Evolutionary conservation across 2,888 invertebrate species (phyloP).

Genomic region (Rotaria socialis): DNA sequence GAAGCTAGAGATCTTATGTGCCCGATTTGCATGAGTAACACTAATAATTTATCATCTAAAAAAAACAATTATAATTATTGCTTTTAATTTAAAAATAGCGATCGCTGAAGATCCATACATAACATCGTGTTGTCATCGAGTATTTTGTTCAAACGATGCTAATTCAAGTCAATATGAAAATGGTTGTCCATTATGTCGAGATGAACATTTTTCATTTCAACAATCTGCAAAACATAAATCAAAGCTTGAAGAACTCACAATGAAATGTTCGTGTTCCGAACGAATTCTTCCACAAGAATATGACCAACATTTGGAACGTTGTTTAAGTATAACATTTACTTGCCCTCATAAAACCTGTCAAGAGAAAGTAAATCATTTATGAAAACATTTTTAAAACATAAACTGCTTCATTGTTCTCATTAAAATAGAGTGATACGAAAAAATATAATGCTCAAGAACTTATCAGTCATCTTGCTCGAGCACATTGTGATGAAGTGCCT

Average conservation of each 20-base stretch:
- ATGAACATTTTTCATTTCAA: background rate
- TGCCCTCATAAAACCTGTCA: background rate
- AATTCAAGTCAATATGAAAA: background rate
- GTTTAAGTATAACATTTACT: background rate
- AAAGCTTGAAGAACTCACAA: background rate
- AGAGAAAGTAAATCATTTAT: background rate
- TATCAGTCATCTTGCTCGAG: background rate
- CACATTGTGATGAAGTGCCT: constrained; percentile 19
- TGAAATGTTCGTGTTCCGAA: background rate
- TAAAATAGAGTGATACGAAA: background rate
- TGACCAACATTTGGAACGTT: background rate
- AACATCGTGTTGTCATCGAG: background rate
- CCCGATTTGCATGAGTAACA: background rate
- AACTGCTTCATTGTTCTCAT: background rate
- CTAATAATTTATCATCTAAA: background rate
- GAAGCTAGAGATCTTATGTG: background rate
- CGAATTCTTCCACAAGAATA: background rate
- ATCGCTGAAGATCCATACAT: background rate
- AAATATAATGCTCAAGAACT: constrained; percentile 11
- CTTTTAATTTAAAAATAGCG: background rate
- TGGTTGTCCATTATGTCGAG: constrained; percentile 21
- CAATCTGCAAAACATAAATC: background rate
- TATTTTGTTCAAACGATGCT: constrained; percentile 6
- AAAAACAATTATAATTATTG: background rate
- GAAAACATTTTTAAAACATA: background rate